Conservation (phyloP, 2,797 vertebrate species). For the Hyperoplus immaculatus region DNA sequence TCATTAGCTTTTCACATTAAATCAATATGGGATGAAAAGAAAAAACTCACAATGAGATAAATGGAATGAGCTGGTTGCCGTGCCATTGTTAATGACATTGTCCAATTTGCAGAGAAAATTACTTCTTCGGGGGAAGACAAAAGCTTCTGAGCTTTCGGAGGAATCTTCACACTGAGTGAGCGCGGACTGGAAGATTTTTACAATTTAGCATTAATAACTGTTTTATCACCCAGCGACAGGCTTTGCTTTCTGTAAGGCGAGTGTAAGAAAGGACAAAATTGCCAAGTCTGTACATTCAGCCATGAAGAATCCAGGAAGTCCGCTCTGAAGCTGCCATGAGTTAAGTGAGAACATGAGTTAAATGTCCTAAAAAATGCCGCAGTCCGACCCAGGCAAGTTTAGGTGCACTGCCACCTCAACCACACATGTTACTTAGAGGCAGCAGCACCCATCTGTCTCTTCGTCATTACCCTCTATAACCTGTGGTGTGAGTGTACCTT, state of each 20-base stretch:
- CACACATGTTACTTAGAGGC: conserved; percentile 55
- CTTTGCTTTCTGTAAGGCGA: conserved; percentile 31
- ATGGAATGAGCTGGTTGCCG: conserved; percentile 45
- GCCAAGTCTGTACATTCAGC: conserved; percentile 28
- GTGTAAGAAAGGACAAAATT: conserved; percentile 5
- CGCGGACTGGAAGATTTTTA: conserved; percentile 35
- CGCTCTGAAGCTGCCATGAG: conserved; percentile 28
- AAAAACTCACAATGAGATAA: conserved; percentile 53
- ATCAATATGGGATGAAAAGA: conserved; percentile 36
- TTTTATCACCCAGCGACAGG: conserved; percentile 48
- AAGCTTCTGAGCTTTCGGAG: conserved; percentile 42
- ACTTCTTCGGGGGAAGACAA: conserved; percentile 53
- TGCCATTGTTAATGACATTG: conserved; percentile 37
- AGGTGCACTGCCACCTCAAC: conserved; percentile 54
- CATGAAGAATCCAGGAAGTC: conserved; percentile 40
- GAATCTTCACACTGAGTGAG: conserved; percentile 23
- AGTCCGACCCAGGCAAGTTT: conserved; percentile 27
- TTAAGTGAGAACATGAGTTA: conserved; percentile 1
- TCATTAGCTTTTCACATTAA: conserved; percentile 38
- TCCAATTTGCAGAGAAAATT: conserved; percentile 55
- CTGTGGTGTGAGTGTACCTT: conserved; percentile 5
- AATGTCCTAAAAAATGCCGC: conserved; percentile 39
- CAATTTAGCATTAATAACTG: conserved; percentile 49
- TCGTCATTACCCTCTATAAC: conserved; percentile 33
- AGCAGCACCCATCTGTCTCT: conserved; percentile 41